Evolutionary conservation across 2,113 vertebrate genomes (phyloP).

Genomic region (Verasper variegatus): DNA sequence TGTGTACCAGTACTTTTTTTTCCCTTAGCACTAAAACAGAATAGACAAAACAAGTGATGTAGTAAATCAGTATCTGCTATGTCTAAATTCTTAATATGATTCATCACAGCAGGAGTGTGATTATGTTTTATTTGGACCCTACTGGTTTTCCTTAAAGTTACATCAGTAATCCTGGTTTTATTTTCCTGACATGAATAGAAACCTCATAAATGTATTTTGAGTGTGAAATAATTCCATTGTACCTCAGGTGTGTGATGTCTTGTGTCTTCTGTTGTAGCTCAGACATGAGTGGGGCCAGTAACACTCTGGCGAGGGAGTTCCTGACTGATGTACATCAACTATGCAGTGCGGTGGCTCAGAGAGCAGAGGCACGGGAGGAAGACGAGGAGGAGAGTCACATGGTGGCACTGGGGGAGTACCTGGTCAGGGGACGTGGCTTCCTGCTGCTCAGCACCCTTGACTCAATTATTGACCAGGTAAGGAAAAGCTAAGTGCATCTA

Average conservation of each 20-base stretch:
- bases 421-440: conserved; percentile 93
- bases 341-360: conserved; percentile 94
- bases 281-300: conserved; percentile 97
- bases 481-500: conserved; percentile 1
- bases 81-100: not conserved
- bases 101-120: not conserved
- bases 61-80: not conserved
- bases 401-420: conserved; percentile 93
- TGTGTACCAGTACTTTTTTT: too few species aligned
- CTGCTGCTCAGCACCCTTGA: conserved; percentile 92
- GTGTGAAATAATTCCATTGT: not conserved
- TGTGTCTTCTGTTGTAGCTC: conserved; percentile 79
- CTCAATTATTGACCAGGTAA: conserved; percentile 92
- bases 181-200: not conserved
- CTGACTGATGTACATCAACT: conserved; percentile 95
- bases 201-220: not conserved
- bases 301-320: conserved; percentile 96
- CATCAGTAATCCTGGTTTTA: not conserved
- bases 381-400: conserved; percentile 96
- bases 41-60: too few species aligned
- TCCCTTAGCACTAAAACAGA: too few species aligned
- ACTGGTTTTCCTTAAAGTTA: not conserved
- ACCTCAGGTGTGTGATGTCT: not conserved
- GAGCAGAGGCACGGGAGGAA: conserved; percentile 88
- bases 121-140: not conserved